Conservation (phyloP, 1,140 invertebrate genomes). For the Drosophila pectinifera region DNA sequence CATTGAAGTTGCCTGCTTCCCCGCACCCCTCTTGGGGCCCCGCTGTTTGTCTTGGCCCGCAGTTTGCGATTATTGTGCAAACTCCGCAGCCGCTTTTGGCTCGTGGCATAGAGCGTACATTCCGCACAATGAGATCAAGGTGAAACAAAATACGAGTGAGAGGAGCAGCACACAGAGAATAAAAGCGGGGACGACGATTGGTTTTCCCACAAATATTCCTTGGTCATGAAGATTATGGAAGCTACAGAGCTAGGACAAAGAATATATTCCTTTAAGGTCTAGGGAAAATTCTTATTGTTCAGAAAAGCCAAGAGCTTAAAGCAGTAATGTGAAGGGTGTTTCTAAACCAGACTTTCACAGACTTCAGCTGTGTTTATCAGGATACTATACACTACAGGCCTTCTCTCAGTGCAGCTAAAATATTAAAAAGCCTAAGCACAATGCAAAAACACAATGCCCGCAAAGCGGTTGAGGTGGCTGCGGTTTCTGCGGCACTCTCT, state of each 20-base stretch:
- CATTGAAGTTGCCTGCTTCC: conserved; percentile 58
- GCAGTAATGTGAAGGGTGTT: too few species aligned
- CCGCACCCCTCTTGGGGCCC: conserved; percentile 1
- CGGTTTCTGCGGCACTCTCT: conserved; percentile 29
- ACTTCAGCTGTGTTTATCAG: too few species aligned
- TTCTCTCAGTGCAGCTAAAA: conserved; percentile 56
- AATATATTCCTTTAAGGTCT: neutral
- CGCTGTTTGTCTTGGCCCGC: conserved; percentile 53
- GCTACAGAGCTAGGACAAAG: neutral
- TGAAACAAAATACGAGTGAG: conserved; percentile 36
- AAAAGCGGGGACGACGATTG: neutral
- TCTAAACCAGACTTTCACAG: too few species aligned
- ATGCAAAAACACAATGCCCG: conserved; percentile 68
- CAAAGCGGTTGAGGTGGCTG: conserved; percentile 42
- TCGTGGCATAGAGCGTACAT: conserved; percentile 17
- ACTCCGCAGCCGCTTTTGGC: conserved; percentile 47
- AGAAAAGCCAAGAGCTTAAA: neutral
- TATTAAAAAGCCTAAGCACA: conserved; percentile 79
- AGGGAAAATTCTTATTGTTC: neutral
- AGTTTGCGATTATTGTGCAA: conserved; percentile 50
- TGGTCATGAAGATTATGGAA: neutral
- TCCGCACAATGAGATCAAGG: conserved; percentile 56
- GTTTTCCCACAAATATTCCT: neutral
- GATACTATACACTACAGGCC: too few species aligned
- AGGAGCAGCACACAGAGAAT: conserved; percentile 34